Evolutionary conservation across 1,140 invertebrate genomes (phyloP).

Genomic region (Ericerus pela): DNA sequence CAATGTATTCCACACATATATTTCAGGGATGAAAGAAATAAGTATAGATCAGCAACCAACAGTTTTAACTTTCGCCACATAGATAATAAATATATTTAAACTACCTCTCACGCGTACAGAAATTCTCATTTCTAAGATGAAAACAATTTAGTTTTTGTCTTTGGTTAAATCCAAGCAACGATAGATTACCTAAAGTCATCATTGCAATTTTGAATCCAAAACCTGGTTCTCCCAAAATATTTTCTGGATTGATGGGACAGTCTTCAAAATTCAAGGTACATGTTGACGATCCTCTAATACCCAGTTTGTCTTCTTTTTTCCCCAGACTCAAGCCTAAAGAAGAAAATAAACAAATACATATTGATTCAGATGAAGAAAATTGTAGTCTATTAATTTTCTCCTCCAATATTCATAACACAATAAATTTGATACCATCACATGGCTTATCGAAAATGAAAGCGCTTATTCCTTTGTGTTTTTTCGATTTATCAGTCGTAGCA

Average conservation of each 20-base stretch:
- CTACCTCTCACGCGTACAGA: too few species aligned
- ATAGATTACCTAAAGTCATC: constrained; percentile 23
- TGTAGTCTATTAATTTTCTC: constrained; percentile 17
- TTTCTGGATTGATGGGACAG: constrained; percentile 45
- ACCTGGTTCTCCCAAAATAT: constrained; percentile 40
- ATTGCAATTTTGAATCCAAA: constrained; percentile 48
- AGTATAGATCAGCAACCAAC: not conserved
- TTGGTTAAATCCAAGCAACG: too few species aligned
- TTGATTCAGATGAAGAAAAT: constrained; percentile 32
- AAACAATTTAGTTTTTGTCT: too few species aligned
- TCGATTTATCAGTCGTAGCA: constrained; percentile 53
- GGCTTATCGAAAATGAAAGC: constrained; percentile 35
- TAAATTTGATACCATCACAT: constrained; percentile 22
- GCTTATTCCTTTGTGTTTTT: constrained; percentile 51
- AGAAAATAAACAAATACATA: constrained; percentile 28
- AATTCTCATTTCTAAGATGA: too few species aligned
- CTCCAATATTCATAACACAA: constrained; percentile 22
- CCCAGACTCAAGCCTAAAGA: constrained; percentile 37
- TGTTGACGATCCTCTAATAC: constrained; percentile 56
- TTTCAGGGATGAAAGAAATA: not conserved
- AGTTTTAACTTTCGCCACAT: not conserved
- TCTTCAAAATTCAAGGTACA: constrained; percentile 59
- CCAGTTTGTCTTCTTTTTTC: constrained; percentile 56
- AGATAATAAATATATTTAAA: not conserved
- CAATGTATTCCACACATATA: too few species aligned